Percentiles rank a stretch among this genome's conserved stretches.
These are phyloP conservation scores for Phaethon lepturus DNA, from an alignment of 2,113 vertebrate species.

Conservation along the genomic window DNA sequence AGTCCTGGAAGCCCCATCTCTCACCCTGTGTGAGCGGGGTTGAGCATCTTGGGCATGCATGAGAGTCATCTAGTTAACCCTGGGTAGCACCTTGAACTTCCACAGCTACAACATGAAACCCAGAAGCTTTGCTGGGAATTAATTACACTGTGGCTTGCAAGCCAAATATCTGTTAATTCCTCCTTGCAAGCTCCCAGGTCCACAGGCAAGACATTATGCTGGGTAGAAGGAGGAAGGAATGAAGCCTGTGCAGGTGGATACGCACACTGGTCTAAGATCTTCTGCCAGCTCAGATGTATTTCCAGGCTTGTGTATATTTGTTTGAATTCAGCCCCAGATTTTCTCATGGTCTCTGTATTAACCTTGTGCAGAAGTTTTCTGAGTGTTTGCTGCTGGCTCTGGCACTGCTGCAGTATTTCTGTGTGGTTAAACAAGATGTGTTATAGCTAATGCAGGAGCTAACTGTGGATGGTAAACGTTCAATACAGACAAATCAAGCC, in stretches of 20 bases:
- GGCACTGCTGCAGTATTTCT: background rate
- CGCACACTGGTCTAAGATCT: background rate
- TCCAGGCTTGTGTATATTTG: background rate
- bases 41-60: fast-evolving
- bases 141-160: background rate
- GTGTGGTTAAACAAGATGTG: background rate
- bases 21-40: fast-evolving
- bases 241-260: background rate
- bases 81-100: background rate
- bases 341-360: background rate
- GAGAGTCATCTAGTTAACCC: background rate
- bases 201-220: background rate
- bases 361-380: background rate
- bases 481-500: background rate
- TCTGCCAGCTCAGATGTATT: background rate
- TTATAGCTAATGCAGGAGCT: constrained; percentile 1
- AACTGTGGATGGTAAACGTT: background rate
- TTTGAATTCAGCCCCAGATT: background rate
- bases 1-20: background rate
- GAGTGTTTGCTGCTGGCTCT: background rate
- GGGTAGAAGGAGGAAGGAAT: background rate
- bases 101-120: background rate
- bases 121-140: background rate
- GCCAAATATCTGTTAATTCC: background rate
- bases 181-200: background rate